A percentile compares a stretch with the other conserved stretches of the same genome.
Conservation (phyloP, 2,113 vertebrate species). For the Marmota monax region DNA sequence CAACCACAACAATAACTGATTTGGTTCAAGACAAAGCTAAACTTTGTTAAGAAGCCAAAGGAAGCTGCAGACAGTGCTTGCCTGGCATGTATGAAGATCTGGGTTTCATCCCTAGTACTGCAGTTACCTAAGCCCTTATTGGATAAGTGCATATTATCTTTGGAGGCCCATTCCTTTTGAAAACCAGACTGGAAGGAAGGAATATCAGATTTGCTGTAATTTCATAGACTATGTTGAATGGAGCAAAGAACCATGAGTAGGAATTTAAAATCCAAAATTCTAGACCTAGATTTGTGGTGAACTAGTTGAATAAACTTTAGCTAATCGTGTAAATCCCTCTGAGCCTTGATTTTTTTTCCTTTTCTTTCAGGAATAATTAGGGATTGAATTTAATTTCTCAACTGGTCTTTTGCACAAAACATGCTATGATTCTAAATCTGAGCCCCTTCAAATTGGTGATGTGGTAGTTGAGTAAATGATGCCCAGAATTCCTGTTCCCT, state of each 20-base stretch:
- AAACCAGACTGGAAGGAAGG: not conserved
- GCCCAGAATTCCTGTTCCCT: not conserved
- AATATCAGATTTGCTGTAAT: constrained; percentile 12
- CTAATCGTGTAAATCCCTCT: not conserved
- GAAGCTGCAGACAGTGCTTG: not conserved
- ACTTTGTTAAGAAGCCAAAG: not conserved
- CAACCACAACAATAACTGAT: not conserved
- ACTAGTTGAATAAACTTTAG: not conserved
- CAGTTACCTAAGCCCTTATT: not conserved
- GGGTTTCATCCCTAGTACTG: not conserved
- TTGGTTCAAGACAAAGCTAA: not conserved
- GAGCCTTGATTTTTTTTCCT: not conserved
- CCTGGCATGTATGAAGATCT: not conserved
- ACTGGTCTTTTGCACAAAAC: not conserved
- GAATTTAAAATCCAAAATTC: not conserved
- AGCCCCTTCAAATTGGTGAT: not conserved
- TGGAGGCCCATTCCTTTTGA: not conserved
- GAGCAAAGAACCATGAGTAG: not conserved
- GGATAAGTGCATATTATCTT: not conserved
- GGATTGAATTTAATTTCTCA: not conserved
- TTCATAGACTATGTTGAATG: not conserved
- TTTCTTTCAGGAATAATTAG: not conserved
- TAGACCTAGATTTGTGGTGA: not conserved
- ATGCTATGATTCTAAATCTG: not conserved
- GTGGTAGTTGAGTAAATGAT: not conserved